Conservation (phyloP, 2,113 vertebrate species). For the Apus apus region DNA sequence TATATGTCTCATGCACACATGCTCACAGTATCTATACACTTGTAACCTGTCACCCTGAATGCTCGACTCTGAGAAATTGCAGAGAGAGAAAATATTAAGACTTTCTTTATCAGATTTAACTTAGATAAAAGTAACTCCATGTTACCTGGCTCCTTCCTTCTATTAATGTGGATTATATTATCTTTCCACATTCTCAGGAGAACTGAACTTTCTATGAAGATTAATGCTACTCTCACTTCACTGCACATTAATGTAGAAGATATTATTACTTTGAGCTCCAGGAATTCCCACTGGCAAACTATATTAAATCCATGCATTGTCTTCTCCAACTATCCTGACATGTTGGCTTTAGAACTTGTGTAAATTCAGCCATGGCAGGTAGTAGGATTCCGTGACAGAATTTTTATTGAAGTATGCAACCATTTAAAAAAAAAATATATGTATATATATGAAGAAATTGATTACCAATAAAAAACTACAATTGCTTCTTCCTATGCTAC, state of each 20-base stretch:
- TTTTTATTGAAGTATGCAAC: neutral
- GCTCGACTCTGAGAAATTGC: conserved; percentile 10
- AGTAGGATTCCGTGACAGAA: neutral
- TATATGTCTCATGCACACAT: neutral
- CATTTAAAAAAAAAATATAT: too few relatives aligned
- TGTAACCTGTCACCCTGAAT: neutral
- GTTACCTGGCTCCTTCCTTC: conserved; percentile 19
- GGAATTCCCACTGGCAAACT: conserved; percentile 39
- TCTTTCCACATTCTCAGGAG: conserved; percentile 7
- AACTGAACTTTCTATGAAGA: conserved; percentile 65
- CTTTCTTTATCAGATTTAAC: conserved; percentile 14
- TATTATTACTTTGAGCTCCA: conserved; percentile 56
- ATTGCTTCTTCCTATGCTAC: neutral
- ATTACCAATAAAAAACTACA: neutral
- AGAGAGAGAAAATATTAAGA: conserved; percentile 16
- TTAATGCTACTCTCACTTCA: conserved; percentile 60
- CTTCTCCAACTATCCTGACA: conserved; percentile 4
- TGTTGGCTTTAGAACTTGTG: neutral
- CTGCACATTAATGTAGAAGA: conserved; percentile 59
- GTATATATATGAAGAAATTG: too few relatives aligned
- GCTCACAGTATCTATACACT: neutral
- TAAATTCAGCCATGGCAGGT: conserved; percentile 13
- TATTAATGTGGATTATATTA: conserved; percentile 26
- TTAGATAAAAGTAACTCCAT: neutral
- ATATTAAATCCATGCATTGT: conserved; percentile 47